Evolutionary conservation across 2,888 invertebrate species (phyloP), one percentile per base, ranked within the genome.

Genomic region (Tupiocoris notatus): DNA sequence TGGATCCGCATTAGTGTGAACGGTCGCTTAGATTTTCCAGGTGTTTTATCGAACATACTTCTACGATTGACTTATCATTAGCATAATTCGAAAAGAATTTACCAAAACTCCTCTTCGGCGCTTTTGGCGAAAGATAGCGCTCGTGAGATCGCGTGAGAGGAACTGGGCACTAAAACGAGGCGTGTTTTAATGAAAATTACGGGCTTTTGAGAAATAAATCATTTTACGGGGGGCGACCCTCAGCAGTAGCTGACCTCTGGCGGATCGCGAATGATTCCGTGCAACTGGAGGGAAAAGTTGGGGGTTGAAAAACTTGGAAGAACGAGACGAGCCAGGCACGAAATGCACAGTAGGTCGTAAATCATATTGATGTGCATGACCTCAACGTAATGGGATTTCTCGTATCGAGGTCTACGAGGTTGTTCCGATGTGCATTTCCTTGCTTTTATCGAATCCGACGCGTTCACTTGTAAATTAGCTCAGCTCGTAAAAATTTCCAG

Each of bases 161-260:
- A 39, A 39, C 39, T 39, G 22, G 9, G 63, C 63, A 21, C 21
- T 21, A 23, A 63, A 63, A 63, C 63, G 23, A 63, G 63, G 23
- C 63, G 63, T 39, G 39, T 63, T 63, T 20, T 23, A 23, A 63
- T 63, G 63, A 63, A 63, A 63, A 63, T 63, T 63, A 63, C 23
- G 20, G 20, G 21, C 63, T 21, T 21, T 63, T 63, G 7, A 63
- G 63, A 9, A 22, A 23, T 63, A 63, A 63, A 63, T 63, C 63
- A 63, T 63, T 39, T 39, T 39, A 39, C 39, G 39, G 39, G 39
- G n/a, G 39, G 39, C 39, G 39, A 39, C 39, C 39, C 6, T 39
- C n/a, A n/a, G 39, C 39, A 39, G 12, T 39, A 12, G 12, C 39
- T 39, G 39, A 39, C 39, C 39, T 39, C 12, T 39, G 39, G 39